Evolutionary conservation across 92 coral and sea anemone species (phyloP), one percentile per base, ranked within the genome.

Genomic region (Micromussa lordhowensis): DNA sequence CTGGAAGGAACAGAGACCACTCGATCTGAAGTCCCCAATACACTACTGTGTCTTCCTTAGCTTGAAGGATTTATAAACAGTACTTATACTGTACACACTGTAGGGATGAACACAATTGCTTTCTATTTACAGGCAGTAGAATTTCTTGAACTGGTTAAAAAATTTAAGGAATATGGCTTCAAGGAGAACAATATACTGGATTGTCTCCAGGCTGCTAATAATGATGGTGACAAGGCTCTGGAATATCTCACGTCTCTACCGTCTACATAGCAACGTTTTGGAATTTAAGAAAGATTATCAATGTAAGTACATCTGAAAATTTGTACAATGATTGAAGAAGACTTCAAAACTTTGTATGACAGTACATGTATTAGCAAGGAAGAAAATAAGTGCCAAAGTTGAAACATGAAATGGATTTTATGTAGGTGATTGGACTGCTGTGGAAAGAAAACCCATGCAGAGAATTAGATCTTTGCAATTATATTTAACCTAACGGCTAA

Each of bases 111-210:
- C 53, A n/a, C 38, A 51, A 24, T 19, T 38, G 21, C 3, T 22
- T 83, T 61, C 3, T 87, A 44, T 19, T 75, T 21, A 15, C 90
- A 98, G 99, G 98, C 99, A 54, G 78, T 90, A 63, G 95, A 94
- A 85, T 96, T 96, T 48, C 95, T 98, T 80, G 88, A 94, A 49
- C 95, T 96, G 26, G 87, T 81, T 22, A 82, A 92, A 71, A 92
- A 93, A 40, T 96, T 96, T 71, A 98, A 96, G 78, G 96, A 94
- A 66, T 94, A 91, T 84, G 99, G 99, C 49, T 98, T 98, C 72
- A 87, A 96, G 87, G 96, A 96, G 72, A 94, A 91, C 10, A 92
- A 94, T 68, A 94, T 98, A 63, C 95, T 94, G 32, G 94, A 93
- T 48, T 96, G 98, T 16, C 86, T 98, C n/a, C 88, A 84, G 34